Evolutionary conservation across 2,797 vertebrate species (phyloP).

Genomic region (Zenarchopterus dispar): DNA sequence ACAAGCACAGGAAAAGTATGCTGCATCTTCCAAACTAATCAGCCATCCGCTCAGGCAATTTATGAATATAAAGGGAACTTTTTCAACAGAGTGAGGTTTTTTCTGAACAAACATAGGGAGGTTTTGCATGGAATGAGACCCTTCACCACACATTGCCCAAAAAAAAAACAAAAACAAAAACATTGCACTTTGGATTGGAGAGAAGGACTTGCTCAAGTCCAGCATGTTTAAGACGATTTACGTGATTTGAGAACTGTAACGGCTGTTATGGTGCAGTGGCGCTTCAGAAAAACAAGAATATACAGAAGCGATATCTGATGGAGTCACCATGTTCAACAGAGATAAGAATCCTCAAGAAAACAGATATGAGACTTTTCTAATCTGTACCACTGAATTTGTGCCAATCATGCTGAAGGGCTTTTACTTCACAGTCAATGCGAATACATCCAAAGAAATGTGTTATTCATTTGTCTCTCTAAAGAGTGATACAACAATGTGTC

Average conservation of each 20-base stretch:
- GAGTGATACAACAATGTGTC: conserved; percentile 69
- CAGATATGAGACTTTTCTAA: conserved; percentile 53
- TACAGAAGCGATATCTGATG: conserved; percentile 37
- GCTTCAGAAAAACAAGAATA: conserved; percentile 21
- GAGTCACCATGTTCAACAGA: conserved; percentile 45
- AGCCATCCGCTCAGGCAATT: conserved; percentile 64
- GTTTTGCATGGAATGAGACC: conserved; percentile 20
- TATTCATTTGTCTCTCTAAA: conserved; percentile 51
- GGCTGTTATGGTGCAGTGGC: conserved; percentile 10
- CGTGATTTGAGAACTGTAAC: conserved; percentile 36
- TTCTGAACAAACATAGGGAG: conserved; percentile 50
- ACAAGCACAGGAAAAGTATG: conserved; percentile 66
- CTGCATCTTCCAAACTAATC: conserved; percentile 70
- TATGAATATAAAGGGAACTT: conserved; percentile 48
- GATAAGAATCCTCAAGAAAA: conserved; percentile 41
- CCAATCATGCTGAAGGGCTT: conserved; percentile 52
- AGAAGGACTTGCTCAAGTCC: conserved; percentile 13
- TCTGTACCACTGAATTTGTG: conserved; percentile 44
- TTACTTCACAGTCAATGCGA: conserved; percentile 43
- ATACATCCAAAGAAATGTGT: conserved; percentile 63
- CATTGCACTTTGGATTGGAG: conserved; percentile 30
- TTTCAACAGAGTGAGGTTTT: conserved; percentile 49
- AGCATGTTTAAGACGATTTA: not conserved
- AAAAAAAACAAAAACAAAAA: conserved; percentile 21
- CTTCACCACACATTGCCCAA: conserved; percentile 19